A percentile compares a stretch with the other conserved stretches of the same genome.
Conservation (phyloP, 1,140 invertebrate species). For the Sitophilus oryzae region DNA sequence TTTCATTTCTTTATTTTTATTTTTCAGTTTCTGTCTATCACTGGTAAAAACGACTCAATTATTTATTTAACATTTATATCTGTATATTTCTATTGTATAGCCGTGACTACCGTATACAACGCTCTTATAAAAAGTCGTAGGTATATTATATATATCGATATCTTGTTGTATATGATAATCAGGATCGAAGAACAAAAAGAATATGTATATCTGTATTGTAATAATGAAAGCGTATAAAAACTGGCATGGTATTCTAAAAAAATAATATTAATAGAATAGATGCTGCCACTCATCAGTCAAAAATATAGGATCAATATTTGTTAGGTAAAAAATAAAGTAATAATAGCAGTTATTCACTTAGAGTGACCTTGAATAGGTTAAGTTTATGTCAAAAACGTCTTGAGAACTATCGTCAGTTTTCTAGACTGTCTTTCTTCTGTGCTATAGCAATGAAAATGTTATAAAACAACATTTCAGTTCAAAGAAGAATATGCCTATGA, state of each 20-base stretch:
- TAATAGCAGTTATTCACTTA: no score
- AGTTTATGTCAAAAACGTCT: no score
- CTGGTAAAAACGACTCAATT: constrained; percentile 19
- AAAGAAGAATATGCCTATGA: no score
- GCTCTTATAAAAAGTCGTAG: background rate
- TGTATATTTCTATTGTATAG: constrained; percentile 6
- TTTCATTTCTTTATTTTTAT: background rate
- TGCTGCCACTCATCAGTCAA: constrained; percentile 27
- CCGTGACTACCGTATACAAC: background rate
- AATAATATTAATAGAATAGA: background rate
- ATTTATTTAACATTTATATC: constrained; percentile 11
- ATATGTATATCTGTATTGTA: background rate
- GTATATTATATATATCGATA: background rate
- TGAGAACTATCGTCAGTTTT: no score
- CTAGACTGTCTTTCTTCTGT: no score
- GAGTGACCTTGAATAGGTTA: no score
- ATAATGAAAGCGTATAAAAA: background rate
- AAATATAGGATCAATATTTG: no score
- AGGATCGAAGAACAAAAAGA: background rate
- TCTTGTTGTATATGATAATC: background rate
- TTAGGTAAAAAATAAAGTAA: background rate
- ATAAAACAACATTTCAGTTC: no score
- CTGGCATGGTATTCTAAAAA: background rate
- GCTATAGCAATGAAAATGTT: no score
- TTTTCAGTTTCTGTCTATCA: constrained; percentile 15